Conservation (phyloP, 2,888 invertebrate genomes). For the Neoitamus cyanurus region DNA sequence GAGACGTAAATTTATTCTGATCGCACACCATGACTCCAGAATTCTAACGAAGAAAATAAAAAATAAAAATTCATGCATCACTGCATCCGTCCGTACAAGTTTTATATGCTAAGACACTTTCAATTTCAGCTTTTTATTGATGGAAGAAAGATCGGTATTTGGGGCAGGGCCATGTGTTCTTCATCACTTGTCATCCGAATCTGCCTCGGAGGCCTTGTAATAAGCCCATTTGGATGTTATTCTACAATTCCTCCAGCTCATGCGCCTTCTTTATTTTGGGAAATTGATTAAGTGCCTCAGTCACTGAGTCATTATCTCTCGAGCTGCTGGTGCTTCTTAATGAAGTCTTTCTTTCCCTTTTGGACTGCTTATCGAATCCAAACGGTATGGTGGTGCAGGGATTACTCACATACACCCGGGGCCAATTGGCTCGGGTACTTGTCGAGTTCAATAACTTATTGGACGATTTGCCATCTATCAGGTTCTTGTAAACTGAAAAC, state of each 20-base stretch:
- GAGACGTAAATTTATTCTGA: constrained; percentile 18
- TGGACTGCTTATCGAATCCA: not conserved
- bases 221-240: constrained; percentile 16
- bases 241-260: not conserved
- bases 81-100: not conserved
- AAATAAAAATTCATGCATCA: constrained; percentile 15
- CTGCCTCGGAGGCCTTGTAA: not conserved
- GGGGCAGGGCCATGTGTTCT: constrained; percentile 14
- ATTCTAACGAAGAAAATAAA: not conserved
- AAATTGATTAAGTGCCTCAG: constrained; percentile 28
- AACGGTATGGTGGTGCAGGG: not conserved
- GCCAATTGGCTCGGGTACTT: not conserved
- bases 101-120: constrained; percentile 17
- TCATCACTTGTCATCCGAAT: constrained; percentile 29
- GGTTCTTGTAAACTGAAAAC: not conserved
- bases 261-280: not conserved
- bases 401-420: not conserved
- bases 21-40: constrained; percentile 4
- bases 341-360: not conserved
- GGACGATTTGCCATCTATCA: not conserved
- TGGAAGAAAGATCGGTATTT: not conserved
- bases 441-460: constrained; percentile 26
- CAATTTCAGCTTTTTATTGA: constrained; percentile 23
- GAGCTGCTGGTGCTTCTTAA: not conserved
- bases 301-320: not conserved